These are phyloP conservation scores for Mallotus villosus DNA, from an alignment of 2,797 vertebrate genomes.

Conservation along the genomic window DNA sequence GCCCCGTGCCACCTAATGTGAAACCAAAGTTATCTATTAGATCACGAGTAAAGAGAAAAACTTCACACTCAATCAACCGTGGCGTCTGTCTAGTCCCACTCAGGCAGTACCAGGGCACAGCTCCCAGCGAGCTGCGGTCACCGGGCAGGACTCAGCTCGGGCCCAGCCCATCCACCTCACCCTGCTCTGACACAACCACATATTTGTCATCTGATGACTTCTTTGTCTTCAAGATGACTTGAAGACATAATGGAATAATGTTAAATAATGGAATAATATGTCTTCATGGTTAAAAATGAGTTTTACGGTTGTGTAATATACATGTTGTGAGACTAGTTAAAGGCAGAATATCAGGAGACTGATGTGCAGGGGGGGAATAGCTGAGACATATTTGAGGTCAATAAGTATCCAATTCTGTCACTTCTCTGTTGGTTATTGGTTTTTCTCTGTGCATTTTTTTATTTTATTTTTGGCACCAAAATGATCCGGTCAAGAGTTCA, in stretches of 20 bases:
- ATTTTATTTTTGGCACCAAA: not conserved
- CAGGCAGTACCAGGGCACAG: slow-evolving; percentile 49
- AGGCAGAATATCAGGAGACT: no score
- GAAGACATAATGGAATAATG: no score
- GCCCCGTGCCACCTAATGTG: slow-evolving; percentile 70
- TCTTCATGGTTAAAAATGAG: no score
- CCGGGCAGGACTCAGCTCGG: slow-evolving; percentile 20
- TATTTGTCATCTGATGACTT: no score
- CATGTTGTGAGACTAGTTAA: no score
- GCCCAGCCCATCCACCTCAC: not conserved
- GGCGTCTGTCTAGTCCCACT: slow-evolving; percentile 64
- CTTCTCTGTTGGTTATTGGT: slow-evolving; percentile 17
- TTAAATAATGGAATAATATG: no score
- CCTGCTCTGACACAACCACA: not conserved
- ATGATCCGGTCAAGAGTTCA: slow-evolving; percentile 4
- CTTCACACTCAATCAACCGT: slow-evolving; percentile 75
- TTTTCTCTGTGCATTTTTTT: not conserved
- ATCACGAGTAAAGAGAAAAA: slow-evolving; percentile 76
- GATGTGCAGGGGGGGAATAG: not conserved
- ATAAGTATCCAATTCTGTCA: slow-evolving; percentile 10
- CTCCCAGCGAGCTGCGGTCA: slow-evolving; percentile 40
- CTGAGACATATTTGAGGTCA: not conserved
- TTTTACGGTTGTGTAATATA: no score
- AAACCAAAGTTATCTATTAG: slow-evolving; percentile 80
- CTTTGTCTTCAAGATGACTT: no score